These are phyloP conservation scores for Lutraria lutraria DNA, from an alignment of 2,888 invertebrate genomes.

Conservation along the genomic window DNA sequence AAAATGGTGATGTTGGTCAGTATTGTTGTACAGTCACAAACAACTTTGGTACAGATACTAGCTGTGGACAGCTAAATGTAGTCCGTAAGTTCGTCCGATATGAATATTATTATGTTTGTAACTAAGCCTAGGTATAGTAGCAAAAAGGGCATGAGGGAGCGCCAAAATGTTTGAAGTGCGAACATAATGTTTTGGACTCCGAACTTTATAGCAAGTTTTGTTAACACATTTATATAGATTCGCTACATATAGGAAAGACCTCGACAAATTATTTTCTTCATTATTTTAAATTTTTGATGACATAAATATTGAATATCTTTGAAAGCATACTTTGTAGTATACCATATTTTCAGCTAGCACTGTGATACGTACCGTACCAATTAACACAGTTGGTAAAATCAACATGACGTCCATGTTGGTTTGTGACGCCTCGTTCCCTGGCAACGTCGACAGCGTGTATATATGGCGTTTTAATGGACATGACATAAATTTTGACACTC, in stretches of 20 bases:
- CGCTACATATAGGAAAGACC: too few relatives aligned
- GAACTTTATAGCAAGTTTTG: too few relatives aligned
- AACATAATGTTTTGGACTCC: too few relatives aligned
- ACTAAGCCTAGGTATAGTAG: too few relatives aligned
- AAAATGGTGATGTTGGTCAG: conserved; percentile 93
- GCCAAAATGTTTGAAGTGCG: too few relatives aligned
- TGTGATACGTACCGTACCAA: conserved; percentile 73
- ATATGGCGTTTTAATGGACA: conserved; percentile 82
- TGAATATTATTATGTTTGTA: too few relatives aligned
- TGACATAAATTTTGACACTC: conserved; percentile 70
- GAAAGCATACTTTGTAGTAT: neutral
- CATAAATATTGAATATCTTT: neutral
- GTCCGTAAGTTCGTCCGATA: conserved; percentile 52
- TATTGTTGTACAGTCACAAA: conserved; percentile 92
- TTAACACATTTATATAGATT: too few relatives aligned
- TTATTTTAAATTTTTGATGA: too few relatives aligned
- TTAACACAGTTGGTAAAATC: conserved; percentile 71
- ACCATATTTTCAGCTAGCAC: conserved; percentile 66
- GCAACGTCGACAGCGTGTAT: conserved; percentile 78
- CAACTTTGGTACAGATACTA: conserved; percentile 74
- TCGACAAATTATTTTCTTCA: too few relatives aligned
- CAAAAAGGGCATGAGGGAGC: too few relatives aligned
- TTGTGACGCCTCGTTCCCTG: conserved; percentile 80
- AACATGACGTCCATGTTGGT: conserved; percentile 81
- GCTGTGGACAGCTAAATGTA: conserved; percentile 76